Base-by-base conservation (phyloP, 2,113 vertebrate species). In the Bos javanicus region DNA sequence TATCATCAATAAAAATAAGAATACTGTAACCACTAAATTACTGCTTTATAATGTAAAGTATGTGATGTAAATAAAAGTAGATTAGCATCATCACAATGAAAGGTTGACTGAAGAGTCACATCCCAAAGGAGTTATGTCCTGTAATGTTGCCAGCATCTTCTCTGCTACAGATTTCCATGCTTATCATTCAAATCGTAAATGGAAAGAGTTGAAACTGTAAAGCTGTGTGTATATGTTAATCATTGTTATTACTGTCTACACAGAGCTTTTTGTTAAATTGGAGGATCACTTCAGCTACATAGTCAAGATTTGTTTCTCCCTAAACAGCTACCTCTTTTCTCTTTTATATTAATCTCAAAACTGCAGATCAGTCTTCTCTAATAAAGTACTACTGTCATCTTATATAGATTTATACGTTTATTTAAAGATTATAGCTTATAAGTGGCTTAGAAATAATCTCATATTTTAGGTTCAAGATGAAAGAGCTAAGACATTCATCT, bases 1-100 rank as follows among this genome's bases (percentile, higher is more conserved):
- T n/a, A 89, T 86, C 60, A 64, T 71, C 94, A 62, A 78, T 92
- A 88, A 95, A 86, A 95, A 56, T 64, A 92, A 81, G 50, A 96
- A 83, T 78, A 83, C 1, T 57, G 3, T 83, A 91, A 39, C n/a
- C 81, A 62, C 54, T n/a, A 67, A 95, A 78, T 95, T 86, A 54
- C n/a, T 48, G 36, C 36, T 96, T 95, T 80, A 48, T n/a, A 92
- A 78, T 88, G 23, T 56, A 78, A 87, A 97, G 36, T 30, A 52
- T 67, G 25, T 88, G 67, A 67, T 62, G 17, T 52, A 94, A 96
- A 92, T 54, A 94, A 97, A 88, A 92, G 30, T 19, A 48, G 11
- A 96, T 94, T 15, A 82, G n/a, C 56, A 88, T 71, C 43, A 26
- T 92, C 60, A 59, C 48, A 88, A 78, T 60, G 21, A 95, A 92